Conservation (phyloP, 1,140 invertebrate genomes). For the Amphibalanus amphitrite region DNA sequence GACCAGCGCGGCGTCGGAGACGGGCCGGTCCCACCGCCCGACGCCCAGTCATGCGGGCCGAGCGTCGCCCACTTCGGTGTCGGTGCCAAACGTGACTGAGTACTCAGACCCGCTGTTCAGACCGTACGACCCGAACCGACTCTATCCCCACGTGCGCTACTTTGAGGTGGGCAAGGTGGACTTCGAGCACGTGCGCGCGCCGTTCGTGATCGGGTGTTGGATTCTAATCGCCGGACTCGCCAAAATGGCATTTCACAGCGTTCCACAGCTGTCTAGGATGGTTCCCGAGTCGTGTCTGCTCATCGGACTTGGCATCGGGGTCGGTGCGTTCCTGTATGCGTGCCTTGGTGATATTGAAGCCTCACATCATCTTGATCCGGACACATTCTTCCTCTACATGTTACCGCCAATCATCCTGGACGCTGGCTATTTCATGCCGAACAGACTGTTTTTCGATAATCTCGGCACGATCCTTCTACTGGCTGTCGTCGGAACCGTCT, state of each 20-base stretch:
- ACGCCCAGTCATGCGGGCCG: too few species aligned
- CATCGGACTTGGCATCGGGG: constrained; percentile 80
- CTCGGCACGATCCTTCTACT: constrained; percentile 34
- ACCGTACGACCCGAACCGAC: too few species aligned
- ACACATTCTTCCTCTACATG: constrained; percentile 83
- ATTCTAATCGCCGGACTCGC: neutral
- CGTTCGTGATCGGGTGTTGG: constrained; percentile 1
- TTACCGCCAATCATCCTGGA: constrained; percentile 30
- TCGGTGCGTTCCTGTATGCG: constrained; percentile 46
- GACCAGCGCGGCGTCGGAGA: too few species aligned
- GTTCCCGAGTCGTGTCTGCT: constrained; percentile 91
- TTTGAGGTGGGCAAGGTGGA: neutral
- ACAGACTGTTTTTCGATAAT: constrained; percentile 34
- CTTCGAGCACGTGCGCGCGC: neutral
- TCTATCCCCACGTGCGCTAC: too few species aligned
- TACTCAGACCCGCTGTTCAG: too few species aligned
- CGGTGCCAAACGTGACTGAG: too few species aligned
- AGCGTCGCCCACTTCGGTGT: too few species aligned
- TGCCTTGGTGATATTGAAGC: neutral
- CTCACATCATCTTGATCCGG: constrained; percentile 50
- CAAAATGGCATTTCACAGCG: constrained; percentile 53
- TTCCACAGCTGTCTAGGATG: constrained; percentile 63
- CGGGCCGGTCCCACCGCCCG: too few species aligned
- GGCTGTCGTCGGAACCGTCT: constrained; percentile 36
- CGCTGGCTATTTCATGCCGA: constrained; percentile 32